Base-by-base conservation (phyloP, 1,140 invertebrate species). In the Orchesella cincta region DNA sequence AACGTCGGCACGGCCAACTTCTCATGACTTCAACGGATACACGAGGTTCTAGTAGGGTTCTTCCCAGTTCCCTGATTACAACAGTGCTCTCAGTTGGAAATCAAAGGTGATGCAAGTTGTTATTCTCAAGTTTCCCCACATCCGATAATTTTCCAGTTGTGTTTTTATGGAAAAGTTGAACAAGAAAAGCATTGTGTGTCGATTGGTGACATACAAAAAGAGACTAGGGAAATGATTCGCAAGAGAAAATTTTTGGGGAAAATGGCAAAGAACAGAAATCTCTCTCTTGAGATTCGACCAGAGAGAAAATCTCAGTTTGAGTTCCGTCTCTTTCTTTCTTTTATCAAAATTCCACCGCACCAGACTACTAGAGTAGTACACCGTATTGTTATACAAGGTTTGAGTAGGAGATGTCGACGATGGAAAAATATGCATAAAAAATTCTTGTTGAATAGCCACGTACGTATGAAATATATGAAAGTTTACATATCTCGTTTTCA, bases 31-130 rank as follows among this genome's bases (percentile, higher is more conserved):
- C 5, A 8, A 67, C 62, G n/a, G 62, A 67, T 33, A 67, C 28
- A n/a, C 12, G 33, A 67, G n/a, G 12, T 67, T 1, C 1, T 16
- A 2, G 62, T 33, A 12, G 62, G 33, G 26, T 67, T 67, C 31
- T 18, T n/a, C 28, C 16, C 64, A 81, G 74, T 79, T 77, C 75
- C 80, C 80, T 26, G 76, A 79, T 52, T 78, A 81, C 51, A 78
- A 81, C 75, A 73, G 78, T 23, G 74, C 46, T 34, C 51, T 77
- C 74, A 62, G 73, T 77, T 80, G 78, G 78, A 79, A 81, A 73
- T 78, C 76, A 75, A 78, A 81, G 81, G 81, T 81, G n/a, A 29
- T 57, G n/a, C n/a, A n/a, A n/a, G n/a, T n/a, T n/a, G n/a, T n/a
- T n/a, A n/a, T n/a, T n/a, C n/a, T n/a, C n/a, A n/a, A n/a, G n/a